A percentile compares a stretch with the other conserved stretches of the same genome.
phyloP scores from a whole-genome alignment of 2,797 vertebrate species.

The Mormyrops boulengeri region DNA sequence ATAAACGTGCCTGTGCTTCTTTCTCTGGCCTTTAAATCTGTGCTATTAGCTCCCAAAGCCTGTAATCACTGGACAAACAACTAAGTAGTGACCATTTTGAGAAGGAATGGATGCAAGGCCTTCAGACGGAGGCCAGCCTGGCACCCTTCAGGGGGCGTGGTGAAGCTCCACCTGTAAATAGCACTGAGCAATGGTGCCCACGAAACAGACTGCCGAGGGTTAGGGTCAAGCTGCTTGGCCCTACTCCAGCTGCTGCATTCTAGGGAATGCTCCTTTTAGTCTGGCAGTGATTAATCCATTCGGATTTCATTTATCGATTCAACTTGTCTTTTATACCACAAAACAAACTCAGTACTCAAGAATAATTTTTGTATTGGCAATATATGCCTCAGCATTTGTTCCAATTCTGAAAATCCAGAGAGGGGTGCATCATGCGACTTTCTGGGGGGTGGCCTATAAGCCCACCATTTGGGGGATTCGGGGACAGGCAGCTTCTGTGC shows the following conservation, averaged over 20 bases:
- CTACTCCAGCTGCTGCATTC: slow-evolving; percentile 1
- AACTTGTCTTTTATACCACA: neutral
- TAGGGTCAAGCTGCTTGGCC: neutral
- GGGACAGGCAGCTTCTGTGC: neutral
- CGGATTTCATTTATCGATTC: neutral
- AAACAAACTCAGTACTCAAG: neutral
- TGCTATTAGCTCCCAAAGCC: neutral
- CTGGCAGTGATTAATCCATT: slow-evolving; percentile 35
- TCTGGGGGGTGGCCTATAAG: neutral
- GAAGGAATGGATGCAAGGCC: neutral
- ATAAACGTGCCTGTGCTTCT: slow-evolving; percentile 12
- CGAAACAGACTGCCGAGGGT: neutral
- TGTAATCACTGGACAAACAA: neutral
- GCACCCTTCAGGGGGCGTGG: neutral
- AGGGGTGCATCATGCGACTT: neutral
- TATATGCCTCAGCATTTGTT: neutral
- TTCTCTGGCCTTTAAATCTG: neutral
- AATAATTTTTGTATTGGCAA: neutral
- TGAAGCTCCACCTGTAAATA: neutral
- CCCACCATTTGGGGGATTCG: neutral
- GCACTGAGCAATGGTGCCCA: neutral
- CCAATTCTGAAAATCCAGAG: neutral
- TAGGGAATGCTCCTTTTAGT: slow-evolving; percentile 2
- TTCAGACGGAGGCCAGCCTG: neutral
- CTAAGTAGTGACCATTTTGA: too few relatives aligned